Percentiles rank a stretch among this genome's conserved stretches.
phyloP scores from a whole-genome alignment of 2,113 vertebrate species.

The Elephantulus edwardii region DNA sequence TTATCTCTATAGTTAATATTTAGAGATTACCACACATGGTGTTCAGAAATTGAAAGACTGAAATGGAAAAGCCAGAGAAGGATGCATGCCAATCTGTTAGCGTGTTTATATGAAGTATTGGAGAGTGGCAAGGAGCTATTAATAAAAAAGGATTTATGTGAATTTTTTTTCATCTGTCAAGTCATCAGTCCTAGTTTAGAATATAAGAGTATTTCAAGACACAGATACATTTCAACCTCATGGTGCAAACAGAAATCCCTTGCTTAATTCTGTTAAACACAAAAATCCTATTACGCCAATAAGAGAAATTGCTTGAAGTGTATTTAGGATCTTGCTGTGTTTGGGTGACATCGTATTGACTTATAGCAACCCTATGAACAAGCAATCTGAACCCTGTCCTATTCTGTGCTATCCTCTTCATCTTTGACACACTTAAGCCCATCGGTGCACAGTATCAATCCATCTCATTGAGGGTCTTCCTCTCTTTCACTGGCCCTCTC shows the following conservation, averaged over 20 bases:
- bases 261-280: not conserved
- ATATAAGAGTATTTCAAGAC: not conserved
- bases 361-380: too few species aligned
- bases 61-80: not conserved
- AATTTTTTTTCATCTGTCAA: not conserved
- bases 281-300: not conserved
- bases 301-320: not conserved
- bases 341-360: too few species aligned
- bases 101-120: not conserved
- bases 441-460: too few species aligned
- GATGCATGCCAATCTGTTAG: not conserved
- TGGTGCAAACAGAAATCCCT: not conserved
- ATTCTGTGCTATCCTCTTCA: too few species aligned
- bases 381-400: too few species aligned
- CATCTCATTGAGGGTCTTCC: too few species aligned
- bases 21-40: not conserved
- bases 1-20: not conserved
- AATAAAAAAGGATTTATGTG: not conserved
- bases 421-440: too few species aligned
- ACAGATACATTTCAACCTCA: not conserved
- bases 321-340: too few species aligned
- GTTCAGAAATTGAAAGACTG: conserved; percentile 1
- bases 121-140: not conserved
- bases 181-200: not conserved
- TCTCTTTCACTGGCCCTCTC: too few species aligned